phyloP scores from a whole-genome alignment of 2,113 vertebrate genomes.

The Dasyurus viverrinus region DNA sequence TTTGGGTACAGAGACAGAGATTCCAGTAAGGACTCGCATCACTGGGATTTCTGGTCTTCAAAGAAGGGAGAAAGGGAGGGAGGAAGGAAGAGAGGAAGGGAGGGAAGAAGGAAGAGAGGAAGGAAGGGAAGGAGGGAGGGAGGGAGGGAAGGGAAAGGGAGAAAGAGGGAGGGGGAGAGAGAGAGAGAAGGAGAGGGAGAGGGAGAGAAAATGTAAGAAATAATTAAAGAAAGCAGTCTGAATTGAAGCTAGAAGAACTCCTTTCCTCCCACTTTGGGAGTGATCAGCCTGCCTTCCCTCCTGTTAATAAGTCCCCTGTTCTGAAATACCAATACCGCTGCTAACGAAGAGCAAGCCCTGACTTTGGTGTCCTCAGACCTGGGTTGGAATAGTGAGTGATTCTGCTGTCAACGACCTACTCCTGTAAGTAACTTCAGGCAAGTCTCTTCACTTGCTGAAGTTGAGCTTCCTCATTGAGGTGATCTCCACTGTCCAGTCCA shows the following conservation, averaged over 20 bases:
- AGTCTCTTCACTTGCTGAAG: background rate
- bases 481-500: background rate
- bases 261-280: conserved; percentile 8
- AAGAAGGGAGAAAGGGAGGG: background rate
- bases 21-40: background rate
- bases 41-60: background rate
- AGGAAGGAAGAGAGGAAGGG: too few relatives aligned
- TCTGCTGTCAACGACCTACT: background rate
- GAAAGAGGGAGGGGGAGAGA: too few relatives aligned
- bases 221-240: background rate
- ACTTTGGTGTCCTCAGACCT: background rate
- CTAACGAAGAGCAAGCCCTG: background rate
- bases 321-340: background rate
- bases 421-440: background rate
- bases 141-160: too few relatives aligned
- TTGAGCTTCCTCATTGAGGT: background rate
- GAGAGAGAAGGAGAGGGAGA: too few relatives aligned
- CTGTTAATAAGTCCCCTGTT: background rate
- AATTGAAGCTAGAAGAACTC: background rate
- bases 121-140: background rate
- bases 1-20: background rate
- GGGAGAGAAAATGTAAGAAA: too few relatives aligned
- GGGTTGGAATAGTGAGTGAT: background rate
- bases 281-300: background rate
- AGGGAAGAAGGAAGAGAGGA: background rate